Base-by-base conservation (phyloP, 2,113 vertebrate species). In the Probosciger aterrimus region DNA sequence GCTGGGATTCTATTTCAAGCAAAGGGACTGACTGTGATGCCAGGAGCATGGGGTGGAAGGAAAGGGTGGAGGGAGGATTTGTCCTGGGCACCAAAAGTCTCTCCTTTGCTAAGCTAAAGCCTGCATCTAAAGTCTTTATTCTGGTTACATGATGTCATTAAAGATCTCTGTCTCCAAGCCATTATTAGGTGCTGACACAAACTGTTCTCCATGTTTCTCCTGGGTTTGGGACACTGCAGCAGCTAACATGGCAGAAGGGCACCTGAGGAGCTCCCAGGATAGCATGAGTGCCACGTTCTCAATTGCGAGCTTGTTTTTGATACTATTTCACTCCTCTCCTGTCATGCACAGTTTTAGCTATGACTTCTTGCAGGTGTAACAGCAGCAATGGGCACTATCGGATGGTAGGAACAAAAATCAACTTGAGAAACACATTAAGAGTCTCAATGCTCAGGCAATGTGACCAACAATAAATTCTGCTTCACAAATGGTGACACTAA, bases 11-110 rank as follows among this genome's bases (percentile, higher is more conserved):
- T 28, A 1, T 7, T n/a, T 35, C 49, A 27, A 6, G 57, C 8
- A 18, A 46, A 35, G 22, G 27, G 24, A n/a, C 9, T 6, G 11
- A 9, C 28, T 4, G 0, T 1, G 30, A 28, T 14, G 10, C 13
- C 53, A 11, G 57, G 55, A 73, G 27, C 71, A 30, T 28, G 0
- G 30, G 10, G 41, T 1, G 60, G n/a, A 9, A 11, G 39, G 22
- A 8, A 19, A 14, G 35, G 24, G 43, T 0, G 9, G 30, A 33
- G 23, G 44, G 7, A 31, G 33, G 47, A 7, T 6, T 30, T 69
- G 59, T 5, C 37, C 39, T 0, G 0, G 55, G 41, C 28, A 25
- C 25, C 24, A 46, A 14, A 13, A 8, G 2, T 5, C 31, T 18
- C 67, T 47, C 30, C 5, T 7, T 3, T 19, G 31, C 50, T 23